Base-by-base conservation (phyloP, 1,140 invertebrate species). In the Oscheius sp. region DNA sequence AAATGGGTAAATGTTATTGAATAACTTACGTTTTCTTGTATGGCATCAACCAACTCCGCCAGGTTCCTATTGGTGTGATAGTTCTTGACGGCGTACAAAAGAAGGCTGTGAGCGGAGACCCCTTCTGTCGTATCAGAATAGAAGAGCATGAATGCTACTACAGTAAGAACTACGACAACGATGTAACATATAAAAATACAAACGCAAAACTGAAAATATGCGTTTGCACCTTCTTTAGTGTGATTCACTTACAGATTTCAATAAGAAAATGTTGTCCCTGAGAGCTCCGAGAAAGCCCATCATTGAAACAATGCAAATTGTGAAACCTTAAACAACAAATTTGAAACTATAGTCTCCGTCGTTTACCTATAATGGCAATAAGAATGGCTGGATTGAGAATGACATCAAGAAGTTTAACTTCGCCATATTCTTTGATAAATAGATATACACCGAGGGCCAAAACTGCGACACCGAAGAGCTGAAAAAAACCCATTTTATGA, bases 331-430 rank as follows among this genome's bases (percentile, higher is more conserved):
- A 65, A 72, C 36, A 10, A 67, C 4, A 32, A 10, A 64, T n/a
- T 20, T 45, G 29, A 15, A 15, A 15, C 18, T 52, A n/a, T 64
- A 15, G 63, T 67, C 28, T 35, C 38, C 23, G 32, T 15, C 3
- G 29, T 28, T 72, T n/a, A 66, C 71, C 82, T 18, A 79, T 72
- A 61, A 80, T 76, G 29, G 69, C 73, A 1, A 83, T 69, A 32
- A 84, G 45, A 15, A 84, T 79, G 18, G 82, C 78, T 42, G 83
- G 81, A 73, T 83, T 83, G 2, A 83, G 68, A 18, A 83, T 52
- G 13, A 83, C 71, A 69, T 83, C 82, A 20, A 68, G 79, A 34
- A 58, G 61, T 68, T 83, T 82, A 34, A 84, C 79, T 28, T 75
- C 59, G 29, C 81, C 32, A n/a, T 76, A 76, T 58, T 84, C 82